Conservation (phyloP, 1,140 invertebrate genomes). For the Sogatella furcifera region DNA sequence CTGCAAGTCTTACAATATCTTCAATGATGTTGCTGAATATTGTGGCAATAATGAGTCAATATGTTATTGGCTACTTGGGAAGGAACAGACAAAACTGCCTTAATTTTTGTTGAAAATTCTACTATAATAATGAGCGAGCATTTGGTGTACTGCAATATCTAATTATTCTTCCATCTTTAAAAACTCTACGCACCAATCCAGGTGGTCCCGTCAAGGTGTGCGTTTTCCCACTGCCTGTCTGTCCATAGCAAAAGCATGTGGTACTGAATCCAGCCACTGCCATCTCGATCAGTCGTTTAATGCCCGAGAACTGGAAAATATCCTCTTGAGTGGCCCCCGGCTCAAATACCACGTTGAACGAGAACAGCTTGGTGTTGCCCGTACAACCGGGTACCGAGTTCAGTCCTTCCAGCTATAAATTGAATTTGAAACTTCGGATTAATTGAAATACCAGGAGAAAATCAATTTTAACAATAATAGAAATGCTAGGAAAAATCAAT, state of each 20-base stretch:
- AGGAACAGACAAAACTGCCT: too few species aligned
- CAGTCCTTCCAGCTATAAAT: constrained; percentile 23
- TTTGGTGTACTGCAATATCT: too few species aligned
- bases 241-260: constrained; percentile 91
- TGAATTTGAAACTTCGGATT: too few species aligned
- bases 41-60: too few species aligned
- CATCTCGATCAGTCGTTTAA: constrained; percentile 82
- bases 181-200: constrained; percentile 48
- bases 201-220: constrained; percentile 90
- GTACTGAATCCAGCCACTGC: constrained; percentile 86
- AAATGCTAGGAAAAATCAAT: too few species aligned
- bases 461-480: too few species aligned
- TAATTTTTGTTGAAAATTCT: too few species aligned
- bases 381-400: constrained; percentile 20
- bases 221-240: constrained; percentile 94
- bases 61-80: too few species aligned
- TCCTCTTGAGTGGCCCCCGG: constrained; percentile 69
- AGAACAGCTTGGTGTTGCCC: constrained; percentile 60
- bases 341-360: constrained; percentile 83
- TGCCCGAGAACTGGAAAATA: constrained; percentile 47
- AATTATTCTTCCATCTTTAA: too few species aligned
- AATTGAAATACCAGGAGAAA: background rate
- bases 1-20: too few species aligned
- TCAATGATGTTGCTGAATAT: too few species aligned
- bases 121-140: too few species aligned